Base-by-base conservation (phyloP, 2,888 invertebrate genomes). In the Eristalis pertinax region DNA sequence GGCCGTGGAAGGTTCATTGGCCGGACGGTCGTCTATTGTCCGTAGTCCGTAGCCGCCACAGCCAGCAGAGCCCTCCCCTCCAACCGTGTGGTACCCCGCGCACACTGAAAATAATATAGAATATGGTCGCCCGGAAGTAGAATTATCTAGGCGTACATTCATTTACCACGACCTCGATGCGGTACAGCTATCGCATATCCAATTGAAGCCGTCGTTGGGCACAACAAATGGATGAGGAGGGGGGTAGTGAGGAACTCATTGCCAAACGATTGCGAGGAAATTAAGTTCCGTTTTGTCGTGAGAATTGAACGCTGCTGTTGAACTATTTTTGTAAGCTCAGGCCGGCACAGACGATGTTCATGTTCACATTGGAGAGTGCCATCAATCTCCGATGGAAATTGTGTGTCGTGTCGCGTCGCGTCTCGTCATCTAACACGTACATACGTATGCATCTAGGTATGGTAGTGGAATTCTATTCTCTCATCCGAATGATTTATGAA, bases 111-210 rank as follows among this genome's bases (percentile, higher is more conserved):
- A 19, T 50, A 19, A 60, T 64, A 26, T 64, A 32, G 84, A 84
- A 65, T 86, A 78, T 82, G 65, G 77, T 67, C 22, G 74, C 70
- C 83, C 86, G 86, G 86, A 86, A 86, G 86, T 86, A 75, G 75
- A 86, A 86, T 82, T 82, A 78, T 85, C 85, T 85, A 85, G 81
- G 73, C 81, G 85, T 72, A 81, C 63, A 85, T 86, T 82, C 77
- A 85, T 82, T 82, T 83, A 70, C 83, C 58, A 74, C 78, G 65
- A 63, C 84, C 83, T 78, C 82, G 72, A 22, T 41, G 70, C 77
- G 76, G 73, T 70, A 81, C 43, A 72, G 24, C 63, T 58, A 73
- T 77, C 64, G 81, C 68, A 79, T 77, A 73, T 81, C 62, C 80
- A 79, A 80, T 77, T 73, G 60, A 73, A 38, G 58, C 32, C 32